These are phyloP conservation scores for Myiotriccus ornatus DNA, from an alignment of 2,797 vertebrate genomes.

Conservation along the genomic window DNA sequence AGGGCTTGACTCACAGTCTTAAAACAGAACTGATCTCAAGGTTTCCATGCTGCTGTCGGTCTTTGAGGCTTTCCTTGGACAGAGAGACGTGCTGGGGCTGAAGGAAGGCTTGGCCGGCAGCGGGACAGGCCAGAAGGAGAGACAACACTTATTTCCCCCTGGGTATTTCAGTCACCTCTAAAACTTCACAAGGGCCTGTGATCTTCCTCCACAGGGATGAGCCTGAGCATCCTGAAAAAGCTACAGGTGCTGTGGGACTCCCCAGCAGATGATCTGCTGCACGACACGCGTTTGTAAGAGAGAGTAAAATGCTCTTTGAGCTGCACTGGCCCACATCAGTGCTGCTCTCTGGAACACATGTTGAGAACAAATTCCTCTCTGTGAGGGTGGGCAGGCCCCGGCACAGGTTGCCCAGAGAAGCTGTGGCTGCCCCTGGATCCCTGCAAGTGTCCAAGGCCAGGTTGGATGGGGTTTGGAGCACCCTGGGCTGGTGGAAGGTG, in stretches of 20 bases:
- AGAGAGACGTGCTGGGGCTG: background rate
- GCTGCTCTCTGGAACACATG: background rate
- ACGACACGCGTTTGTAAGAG: background rate
- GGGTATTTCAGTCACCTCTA: background rate
- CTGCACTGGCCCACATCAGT: background rate
- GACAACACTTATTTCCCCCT: rapidly evolving
- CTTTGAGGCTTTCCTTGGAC: background rate
- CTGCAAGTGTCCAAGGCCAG: background rate
- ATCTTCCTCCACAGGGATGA: background rate
- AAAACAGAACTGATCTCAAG: background rate
- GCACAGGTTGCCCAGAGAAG: background rate
- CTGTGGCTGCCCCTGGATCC: background rate
- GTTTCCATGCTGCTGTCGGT: background rate
- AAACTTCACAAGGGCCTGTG: background rate
- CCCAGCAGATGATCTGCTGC: background rate
- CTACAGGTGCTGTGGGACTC: background rate
- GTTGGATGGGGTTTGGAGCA: background rate
- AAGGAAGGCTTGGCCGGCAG: background rate
- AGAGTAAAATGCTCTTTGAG: background rate
- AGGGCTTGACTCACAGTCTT: background rate
- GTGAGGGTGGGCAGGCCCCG: background rate
- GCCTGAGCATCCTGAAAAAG: background rate
- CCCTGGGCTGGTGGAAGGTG: rapidly evolving
- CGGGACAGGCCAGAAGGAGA: background rate
- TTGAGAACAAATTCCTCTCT: background rate